Evolutionary conservation across 2,888 invertebrate species (phyloP).

Genomic region (Trichopria drosophilae): DNA sequence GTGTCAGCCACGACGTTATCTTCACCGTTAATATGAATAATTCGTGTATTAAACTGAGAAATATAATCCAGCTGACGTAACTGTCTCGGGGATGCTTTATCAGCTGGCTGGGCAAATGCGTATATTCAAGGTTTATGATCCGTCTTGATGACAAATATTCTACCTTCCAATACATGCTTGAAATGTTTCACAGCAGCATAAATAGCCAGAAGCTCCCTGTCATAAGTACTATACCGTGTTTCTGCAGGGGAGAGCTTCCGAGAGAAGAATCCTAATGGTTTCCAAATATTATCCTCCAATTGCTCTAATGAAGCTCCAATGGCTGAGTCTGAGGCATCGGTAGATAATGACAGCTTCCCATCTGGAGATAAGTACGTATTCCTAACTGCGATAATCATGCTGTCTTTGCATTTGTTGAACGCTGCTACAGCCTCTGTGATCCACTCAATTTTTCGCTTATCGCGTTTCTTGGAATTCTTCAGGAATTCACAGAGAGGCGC

Average conservation of each 20-base stretch:
- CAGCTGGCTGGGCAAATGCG: not conserved
- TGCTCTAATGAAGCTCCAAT: slow-evolving; percentile 24
- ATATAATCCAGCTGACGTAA: slow-evolving; percentile 6
- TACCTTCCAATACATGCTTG: slow-evolving; percentile 16
- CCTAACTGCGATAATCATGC: slow-evolving; percentile 14
- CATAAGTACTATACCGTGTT: slow-evolving; percentile 9
- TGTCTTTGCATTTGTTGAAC: slow-evolving; percentile 12
- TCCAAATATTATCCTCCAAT: not conserved
- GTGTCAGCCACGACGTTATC: slow-evolving; percentile 3
- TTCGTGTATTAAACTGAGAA: slow-evolving; percentile 1
- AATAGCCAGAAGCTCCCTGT: slow-evolving; percentile 19
- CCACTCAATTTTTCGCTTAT: slow-evolving; percentile 22
- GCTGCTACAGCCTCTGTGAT: slow-evolving; percentile 18
- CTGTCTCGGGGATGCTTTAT: slow-evolving; percentile 6
- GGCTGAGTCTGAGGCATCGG: slow-evolving; percentile 18
- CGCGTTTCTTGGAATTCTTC: slow-evolving; percentile 25
- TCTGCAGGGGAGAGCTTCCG: slow-evolving; percentile 2
- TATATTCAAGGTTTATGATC: slow-evolving; percentile 19
- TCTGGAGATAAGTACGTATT: not conserved
- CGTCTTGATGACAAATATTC: slow-evolving; percentile 17
- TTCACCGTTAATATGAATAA: not conserved
- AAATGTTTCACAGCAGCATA: slow-evolving; percentile 11
- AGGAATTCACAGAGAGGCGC: slow-evolving; percentile 25
- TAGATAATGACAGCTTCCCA: slow-evolving; percentile 11
- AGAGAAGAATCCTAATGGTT: slow-evolving; percentile 26